Evolutionary conservation across 1,140 invertebrate genomes (phyloP).

Genomic region (Popillia japonica): DNA sequence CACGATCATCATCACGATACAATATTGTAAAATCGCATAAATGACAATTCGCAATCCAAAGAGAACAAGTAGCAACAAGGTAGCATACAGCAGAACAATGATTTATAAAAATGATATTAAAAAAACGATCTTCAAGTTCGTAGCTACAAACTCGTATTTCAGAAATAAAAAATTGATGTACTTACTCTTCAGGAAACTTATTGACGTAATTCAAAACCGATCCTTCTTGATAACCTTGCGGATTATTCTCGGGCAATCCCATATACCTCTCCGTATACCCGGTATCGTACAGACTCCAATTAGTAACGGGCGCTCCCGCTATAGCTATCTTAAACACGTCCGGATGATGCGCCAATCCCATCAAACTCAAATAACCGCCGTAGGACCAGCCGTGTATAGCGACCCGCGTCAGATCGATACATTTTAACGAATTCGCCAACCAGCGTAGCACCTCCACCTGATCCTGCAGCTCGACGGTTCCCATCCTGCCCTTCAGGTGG

Average conservation of each 20-base stretch:
- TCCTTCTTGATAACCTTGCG: slow-evolving; percentile 78
- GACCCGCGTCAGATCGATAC: slow-evolving; percentile 90
- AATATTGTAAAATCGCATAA: no score
- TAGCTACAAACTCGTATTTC: no score
- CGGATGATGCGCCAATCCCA: slow-evolving; percentile 84
- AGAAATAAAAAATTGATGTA: slow-evolving; percentile 44
- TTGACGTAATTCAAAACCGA: slow-evolving; percentile 82
- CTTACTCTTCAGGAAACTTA: slow-evolving; percentile 90
- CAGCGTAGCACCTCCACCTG: slow-evolving; percentile 94
- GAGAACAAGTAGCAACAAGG: no score
- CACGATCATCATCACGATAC: no score
- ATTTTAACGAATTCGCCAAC: slow-evolving; percentile 84
- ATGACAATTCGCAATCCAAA: no score
- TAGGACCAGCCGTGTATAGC: slow-evolving; percentile 99
- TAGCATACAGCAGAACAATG: no score
- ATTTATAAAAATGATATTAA: no score
- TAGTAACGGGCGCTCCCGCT: slow-evolving; percentile 96
- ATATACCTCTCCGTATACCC: slow-evolving; percentile 98
- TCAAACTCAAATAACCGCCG: slow-evolving; percentile 88
- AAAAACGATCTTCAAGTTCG: no score
- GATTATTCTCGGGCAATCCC: slow-evolving; percentile 87
- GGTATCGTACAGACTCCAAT: slow-evolving; percentile 92
- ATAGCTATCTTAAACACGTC: slow-evolving; percentile 89
- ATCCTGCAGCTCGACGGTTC: slow-evolving; percentile 94
- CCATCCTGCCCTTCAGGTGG: slow-evolving; percentile 88